These are phyloP conservation scores for Pandion haliaetus DNA, from an alignment of 2,113 vertebrate genomes.

Conservation along the genomic window DNA sequence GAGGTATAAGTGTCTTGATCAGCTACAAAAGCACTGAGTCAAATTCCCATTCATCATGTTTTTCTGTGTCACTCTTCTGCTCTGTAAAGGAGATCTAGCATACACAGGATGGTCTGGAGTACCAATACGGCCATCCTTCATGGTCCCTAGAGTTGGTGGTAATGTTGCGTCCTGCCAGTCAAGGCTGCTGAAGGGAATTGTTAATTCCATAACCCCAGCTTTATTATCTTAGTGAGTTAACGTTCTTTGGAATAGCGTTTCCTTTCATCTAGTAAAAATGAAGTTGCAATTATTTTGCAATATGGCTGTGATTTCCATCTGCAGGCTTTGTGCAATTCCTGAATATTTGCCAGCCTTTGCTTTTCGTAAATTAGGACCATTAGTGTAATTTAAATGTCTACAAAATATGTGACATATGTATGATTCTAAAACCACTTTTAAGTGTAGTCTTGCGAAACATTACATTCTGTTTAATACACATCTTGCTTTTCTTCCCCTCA, in stretches of 20 bases:
- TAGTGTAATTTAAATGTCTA: not conserved
- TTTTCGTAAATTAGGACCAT: not conserved
- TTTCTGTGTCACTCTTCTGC: not conserved
- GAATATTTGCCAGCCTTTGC: not conserved
- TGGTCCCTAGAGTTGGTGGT: not conserved
- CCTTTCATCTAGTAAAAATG: not conserved
- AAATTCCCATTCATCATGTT: not conserved
- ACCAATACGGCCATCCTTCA: not conserved
- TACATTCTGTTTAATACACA: not conserved
- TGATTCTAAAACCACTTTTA: not conserved
- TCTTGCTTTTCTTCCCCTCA: not conserved
- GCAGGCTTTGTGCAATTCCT: not conserved
- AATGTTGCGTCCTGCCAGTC: not conserved
- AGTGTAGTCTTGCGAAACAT: not conserved
- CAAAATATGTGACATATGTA: not conserved
- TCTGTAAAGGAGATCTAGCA: not conserved
- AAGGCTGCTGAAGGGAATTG: not conserved
- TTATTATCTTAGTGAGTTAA: not conserved
- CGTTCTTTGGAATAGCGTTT: not conserved
- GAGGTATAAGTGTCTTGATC: not conserved
- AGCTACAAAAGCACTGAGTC: not conserved
- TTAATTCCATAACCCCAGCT: not conserved
- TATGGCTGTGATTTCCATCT: not conserved
- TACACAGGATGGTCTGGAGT: not conserved
- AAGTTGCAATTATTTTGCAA: not conserved